Evolutionary conservation across 2,797 vertebrate genomes (phyloP).

Genomic region (Cuculus canorus): DNA sequence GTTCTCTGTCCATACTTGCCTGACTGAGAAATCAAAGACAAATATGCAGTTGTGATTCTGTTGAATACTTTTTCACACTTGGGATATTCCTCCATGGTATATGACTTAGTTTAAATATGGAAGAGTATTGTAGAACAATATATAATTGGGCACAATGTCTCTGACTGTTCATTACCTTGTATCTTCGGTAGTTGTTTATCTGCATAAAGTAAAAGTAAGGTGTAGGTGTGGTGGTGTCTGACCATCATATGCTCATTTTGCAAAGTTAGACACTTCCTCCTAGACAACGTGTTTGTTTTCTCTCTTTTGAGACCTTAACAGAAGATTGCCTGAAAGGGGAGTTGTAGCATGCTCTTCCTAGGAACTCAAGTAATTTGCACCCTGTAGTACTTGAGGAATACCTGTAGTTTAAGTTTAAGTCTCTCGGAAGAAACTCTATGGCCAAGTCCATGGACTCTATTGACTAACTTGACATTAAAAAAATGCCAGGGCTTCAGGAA

Average conservation of each 20-base stretch:
- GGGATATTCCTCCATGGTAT: not conserved
- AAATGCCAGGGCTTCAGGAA: not conserved
- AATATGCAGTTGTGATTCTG: not conserved
- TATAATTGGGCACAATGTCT: not conserved
- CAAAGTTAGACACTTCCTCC: not conserved
- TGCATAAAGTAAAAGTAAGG: not conserved
- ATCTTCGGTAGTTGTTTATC: not conserved
- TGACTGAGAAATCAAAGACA: not conserved
- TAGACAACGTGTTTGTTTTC: not conserved
- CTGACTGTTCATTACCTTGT: not conserved
- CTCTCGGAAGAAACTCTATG: not conserved
- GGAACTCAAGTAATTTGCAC: not conserved
- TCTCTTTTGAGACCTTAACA: not conserved
- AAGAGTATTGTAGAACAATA: not conserved
- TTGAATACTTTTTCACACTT: not conserved
- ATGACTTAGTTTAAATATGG: not conserved
- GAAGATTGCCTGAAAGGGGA: not conserved
- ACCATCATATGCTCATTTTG: not conserved
- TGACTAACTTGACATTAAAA: not conserved
- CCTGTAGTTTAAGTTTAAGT: not conserved
- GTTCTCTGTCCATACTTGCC: not conserved
- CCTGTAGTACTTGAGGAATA: not conserved
- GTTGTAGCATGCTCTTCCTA: not conserved
- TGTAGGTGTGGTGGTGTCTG: not conserved
- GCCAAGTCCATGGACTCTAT: not conserved